These are phyloP conservation scores for Siderastrea siderea DNA, from an alignment of 92 coral and sea anemone genomes.

Conservation along the genomic window DNA sequence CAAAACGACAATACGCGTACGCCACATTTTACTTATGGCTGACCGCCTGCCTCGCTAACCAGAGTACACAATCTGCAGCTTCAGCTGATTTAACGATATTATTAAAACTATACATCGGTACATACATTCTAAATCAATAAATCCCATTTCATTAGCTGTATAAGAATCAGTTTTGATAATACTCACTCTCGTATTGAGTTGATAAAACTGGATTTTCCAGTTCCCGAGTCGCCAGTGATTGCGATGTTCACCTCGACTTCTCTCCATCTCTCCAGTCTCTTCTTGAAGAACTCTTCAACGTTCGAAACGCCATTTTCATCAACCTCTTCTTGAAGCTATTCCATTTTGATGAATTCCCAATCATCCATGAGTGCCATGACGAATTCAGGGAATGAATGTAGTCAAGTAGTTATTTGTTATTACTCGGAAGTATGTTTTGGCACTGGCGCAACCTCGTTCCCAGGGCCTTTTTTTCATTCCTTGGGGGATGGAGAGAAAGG, in stretches of 20 bases:
- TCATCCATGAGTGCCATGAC: not conserved
- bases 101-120: too few relatives aligned
- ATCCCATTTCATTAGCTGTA: not conserved
- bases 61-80: too few relatives aligned
- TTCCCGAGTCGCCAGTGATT: constrained; percentile 43
- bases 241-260: constrained; percentile 40
- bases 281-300: constrained; percentile 35
- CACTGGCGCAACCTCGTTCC: too few relatives aligned
- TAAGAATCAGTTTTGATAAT: not conserved
- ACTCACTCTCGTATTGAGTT: constrained; percentile 51
- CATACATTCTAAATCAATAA: not conserved
- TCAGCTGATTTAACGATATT: too few relatives aligned
- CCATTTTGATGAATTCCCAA: constrained; percentile 13
- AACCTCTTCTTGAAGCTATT: constrained; percentile 4
- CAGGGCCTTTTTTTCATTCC: too few relatives aligned
- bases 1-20: too few relatives aligned
- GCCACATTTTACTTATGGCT: too few relatives aligned
- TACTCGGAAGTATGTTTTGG: not conserved
- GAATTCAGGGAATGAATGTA: not conserved
- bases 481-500: too few relatives aligned
- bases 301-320: constrained; percentile 41
- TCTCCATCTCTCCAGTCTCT: constrained; percentile 39
- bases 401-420: too few relatives aligned
- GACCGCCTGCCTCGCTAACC: too few relatives aligned
- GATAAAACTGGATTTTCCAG: constrained; percentile 39